These are phyloP conservation scores for Spisula subtruncata DNA, from an alignment of 2,888 invertebrate species.

Conservation along the genomic window DNA sequence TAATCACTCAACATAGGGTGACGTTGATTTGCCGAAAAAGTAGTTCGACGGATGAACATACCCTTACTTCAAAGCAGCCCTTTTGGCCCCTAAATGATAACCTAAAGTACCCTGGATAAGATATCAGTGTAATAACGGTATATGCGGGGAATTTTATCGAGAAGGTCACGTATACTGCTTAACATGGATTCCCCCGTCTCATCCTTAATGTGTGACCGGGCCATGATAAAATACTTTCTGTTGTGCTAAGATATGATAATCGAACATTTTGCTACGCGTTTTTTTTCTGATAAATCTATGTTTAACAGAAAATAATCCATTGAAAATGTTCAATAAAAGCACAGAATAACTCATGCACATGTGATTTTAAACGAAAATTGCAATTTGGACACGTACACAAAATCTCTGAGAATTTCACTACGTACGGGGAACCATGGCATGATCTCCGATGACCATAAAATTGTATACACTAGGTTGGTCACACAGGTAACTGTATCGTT, in stretches of 20 bases:
- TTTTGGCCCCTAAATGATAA: slow-evolving; percentile 30
- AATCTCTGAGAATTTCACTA: too few relatives aligned
- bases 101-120: slow-evolving; percentile 34
- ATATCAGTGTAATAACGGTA: slow-evolving; percentile 18
- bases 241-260: not conserved
- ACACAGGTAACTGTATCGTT: too few relatives aligned
- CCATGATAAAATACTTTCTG: not conserved
- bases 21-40: slow-evolving; percentile 12
- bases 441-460: too few relatives aligned
- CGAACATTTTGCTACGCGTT: not conserved
- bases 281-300: not conserved
- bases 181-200: not conserved
- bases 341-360: too few relatives aligned
- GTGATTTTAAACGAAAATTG: too few relatives aligned
- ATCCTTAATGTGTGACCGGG: not conserved
- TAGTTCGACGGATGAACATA: slow-evolving; percentile 30
- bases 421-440: too few relatives aligned
- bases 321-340: too few relatives aligned
- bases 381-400: too few relatives aligned
- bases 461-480: too few relatives aligned
- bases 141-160: not conserved
- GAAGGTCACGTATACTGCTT: not conserved
- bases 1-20: slow-evolving; percentile 38
- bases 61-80: slow-evolving; percentile 40
- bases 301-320: too few relatives aligned